A percentile compares a stretch with the other conserved stretches of the same genome.
phyloP scores from a whole-genome alignment of 2,797 vertebrate genomes.

The Amphiprion clarkii region DNA sequence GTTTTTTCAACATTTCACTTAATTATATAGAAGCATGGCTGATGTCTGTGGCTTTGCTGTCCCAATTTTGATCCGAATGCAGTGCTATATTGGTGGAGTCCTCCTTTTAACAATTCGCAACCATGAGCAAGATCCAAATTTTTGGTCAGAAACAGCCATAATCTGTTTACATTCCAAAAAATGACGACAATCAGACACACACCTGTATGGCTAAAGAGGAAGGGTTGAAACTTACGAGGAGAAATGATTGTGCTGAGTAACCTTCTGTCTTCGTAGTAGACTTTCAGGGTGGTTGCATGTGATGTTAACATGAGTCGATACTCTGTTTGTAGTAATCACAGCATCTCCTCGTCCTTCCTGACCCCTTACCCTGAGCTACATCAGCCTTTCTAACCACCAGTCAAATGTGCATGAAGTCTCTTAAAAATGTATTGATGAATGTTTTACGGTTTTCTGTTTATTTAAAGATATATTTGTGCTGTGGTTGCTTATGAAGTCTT shows the following conservation, averaged over 20 bases:
- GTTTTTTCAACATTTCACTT: too few species aligned
- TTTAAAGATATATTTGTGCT: conserved; percentile 70
- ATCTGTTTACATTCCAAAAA: conserved; percentile 71
- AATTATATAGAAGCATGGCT: too few species aligned
- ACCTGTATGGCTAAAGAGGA: not conserved
- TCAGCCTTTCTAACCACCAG: conserved; percentile 43
- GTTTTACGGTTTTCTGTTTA: conserved; percentile 59
- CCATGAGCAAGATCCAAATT: conserved; percentile 14
- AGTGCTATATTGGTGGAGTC: not conserved
- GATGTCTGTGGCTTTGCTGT: too few species aligned
- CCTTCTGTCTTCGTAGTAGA: not conserved
- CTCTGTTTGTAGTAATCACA: not conserved
- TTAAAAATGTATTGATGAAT: conserved; percentile 33
- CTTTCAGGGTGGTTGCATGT: conserved; percentile 33
- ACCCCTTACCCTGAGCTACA: not conserved
- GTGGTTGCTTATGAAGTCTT: conserved; percentile 61
- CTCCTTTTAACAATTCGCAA: not conserved
- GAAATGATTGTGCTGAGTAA: not conserved
- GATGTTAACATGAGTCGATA: conserved; percentile 4
- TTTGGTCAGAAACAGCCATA: conserved; percentile 14
- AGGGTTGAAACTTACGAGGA: not conserved
- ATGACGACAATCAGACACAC: not conserved
- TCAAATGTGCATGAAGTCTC: conserved; percentile 71
- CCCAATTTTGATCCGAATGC: not conserved
- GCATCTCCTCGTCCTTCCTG: conserved; percentile 19